Evolutionary conservation across 2,888 invertebrate species (phyloP), one percentile per base, ranked within the genome.

Genomic region (Habroteleia sp.): DNA sequence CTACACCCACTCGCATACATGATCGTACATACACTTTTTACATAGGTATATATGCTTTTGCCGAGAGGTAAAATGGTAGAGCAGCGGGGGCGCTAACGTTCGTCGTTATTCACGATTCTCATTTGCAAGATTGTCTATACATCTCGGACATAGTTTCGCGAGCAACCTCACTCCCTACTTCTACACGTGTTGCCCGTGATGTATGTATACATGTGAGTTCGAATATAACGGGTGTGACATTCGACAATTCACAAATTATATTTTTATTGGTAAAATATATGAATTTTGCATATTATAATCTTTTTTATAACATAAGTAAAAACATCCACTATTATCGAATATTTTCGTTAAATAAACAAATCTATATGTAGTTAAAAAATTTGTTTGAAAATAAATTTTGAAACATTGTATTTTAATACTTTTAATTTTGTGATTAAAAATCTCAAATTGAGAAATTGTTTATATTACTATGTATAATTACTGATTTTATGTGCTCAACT

Each of bases 91-190:
- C 84, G 83, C 84, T 86, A 86, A 86, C 85, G 85, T 79, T 78
- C 81, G 76, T 81, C 85, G 85, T 86, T 85, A 86, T 82, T 86
- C 86, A 85, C 85, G 86, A 85, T 85, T 86, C 86, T 86, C 86
- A 86, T 86, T 86, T 86, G 84, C 86, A 85, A 86, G 85, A 86
- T 86, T 86, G 86, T 86, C 86, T 85, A 86, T 86, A 86, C 82
- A 83, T 86, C 85, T 85, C 83, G 81, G 79, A 78, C 79, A 80
- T 77, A 80, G 81, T 77, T 80, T 78, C 79, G 80, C 80, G 77
- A 74, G 78, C 78, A 73, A 81, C 77, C 79, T 80, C n/a, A n/a
- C n/a, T n/a, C n/a, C n/a, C n/a, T n/a, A n/a, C 73, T 41, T 74
- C 48, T 54, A 56, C 62, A 68, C 73, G 62, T 68, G 62, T 71